phyloP scores from a whole-genome alignment of 2,797 vertebrate species.

The Todus mexicanus region DNA sequence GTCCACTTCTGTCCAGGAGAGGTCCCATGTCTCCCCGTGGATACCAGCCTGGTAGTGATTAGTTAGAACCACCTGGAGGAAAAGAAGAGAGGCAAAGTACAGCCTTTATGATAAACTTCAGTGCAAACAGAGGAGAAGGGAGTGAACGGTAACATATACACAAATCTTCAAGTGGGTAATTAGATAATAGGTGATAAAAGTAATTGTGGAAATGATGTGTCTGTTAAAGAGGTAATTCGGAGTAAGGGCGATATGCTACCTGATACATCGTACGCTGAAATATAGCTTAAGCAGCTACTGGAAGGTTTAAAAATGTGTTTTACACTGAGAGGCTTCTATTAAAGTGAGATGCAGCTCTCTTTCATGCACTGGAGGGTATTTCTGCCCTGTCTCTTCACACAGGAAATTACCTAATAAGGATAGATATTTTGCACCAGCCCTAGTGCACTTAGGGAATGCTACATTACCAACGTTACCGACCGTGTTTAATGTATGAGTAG shows the following conservation, averaged over 20 bases:
- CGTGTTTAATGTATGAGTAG: not conserved
- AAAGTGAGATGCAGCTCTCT: not conserved
- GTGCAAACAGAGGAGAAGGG: not conserved
- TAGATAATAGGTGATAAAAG: not conserved
- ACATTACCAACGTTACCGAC: not conserved
- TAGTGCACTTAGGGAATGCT: not conserved
- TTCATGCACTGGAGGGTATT: not conserved
- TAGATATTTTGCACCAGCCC: not conserved
- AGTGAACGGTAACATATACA: not conserved
- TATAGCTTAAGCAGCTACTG: not conserved
- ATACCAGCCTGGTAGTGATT: not conserved
- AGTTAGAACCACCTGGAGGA: not conserved
- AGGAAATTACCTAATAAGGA: conserved; percentile 53
- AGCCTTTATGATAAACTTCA: not conserved
- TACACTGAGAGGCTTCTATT: not conserved
- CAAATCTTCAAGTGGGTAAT: not conserved
- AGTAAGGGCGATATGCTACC: not conserved
- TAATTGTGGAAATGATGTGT: not conserved
- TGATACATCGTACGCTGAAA: not conserved
- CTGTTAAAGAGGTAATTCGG: conserved; percentile 1
- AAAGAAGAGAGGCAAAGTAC: not conserved
- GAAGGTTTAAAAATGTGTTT: not conserved
- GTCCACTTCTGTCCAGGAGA: not conserved
- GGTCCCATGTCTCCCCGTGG: not conserved
- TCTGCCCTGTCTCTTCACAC: not conserved